phyloP scores from a whole-genome alignment of 2,113 vertebrate genomes.

The Bubo blakistoni region DNA sequence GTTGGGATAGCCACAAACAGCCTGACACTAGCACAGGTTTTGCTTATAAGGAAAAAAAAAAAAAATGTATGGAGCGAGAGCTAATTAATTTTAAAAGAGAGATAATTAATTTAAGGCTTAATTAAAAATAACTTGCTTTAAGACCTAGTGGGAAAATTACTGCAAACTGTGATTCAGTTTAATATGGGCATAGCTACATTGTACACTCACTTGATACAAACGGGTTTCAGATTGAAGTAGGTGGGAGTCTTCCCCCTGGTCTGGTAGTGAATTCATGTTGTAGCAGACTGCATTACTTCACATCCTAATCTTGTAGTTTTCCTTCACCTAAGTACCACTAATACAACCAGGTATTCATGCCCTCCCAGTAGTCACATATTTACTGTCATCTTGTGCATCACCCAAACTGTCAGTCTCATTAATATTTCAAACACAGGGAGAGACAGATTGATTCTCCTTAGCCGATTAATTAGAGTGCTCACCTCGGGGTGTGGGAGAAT shows the following conservation, averaged over 20 bases:
- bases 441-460: background rate
- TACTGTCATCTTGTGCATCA: background rate
- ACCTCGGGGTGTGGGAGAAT: background rate
- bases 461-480: background rate
- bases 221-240: background rate
- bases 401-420: background rate
- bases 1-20: background rate
- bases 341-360: background rate
- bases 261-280: background rate
- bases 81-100: background rate
- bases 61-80: background rate
- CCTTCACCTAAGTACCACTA: background rate
- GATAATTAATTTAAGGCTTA: slow-evolving; percentile 5
- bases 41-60: background rate
- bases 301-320: background rate
- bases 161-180: background rate
- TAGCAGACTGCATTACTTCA: background rate
- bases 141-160: slow-evolving; percentile 1
- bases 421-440: background rate
- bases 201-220: background rate
- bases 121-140: slow-evolving; percentile 20
- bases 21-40: background rate
- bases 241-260: background rate
- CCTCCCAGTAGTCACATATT: background rate
- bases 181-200: background rate